Percentiles rank a stretch among this genome's conserved stretches.
Conservation (phyloP, 2,113 vertebrate genomes). For the Microcebus ravelobensis region DNA sequence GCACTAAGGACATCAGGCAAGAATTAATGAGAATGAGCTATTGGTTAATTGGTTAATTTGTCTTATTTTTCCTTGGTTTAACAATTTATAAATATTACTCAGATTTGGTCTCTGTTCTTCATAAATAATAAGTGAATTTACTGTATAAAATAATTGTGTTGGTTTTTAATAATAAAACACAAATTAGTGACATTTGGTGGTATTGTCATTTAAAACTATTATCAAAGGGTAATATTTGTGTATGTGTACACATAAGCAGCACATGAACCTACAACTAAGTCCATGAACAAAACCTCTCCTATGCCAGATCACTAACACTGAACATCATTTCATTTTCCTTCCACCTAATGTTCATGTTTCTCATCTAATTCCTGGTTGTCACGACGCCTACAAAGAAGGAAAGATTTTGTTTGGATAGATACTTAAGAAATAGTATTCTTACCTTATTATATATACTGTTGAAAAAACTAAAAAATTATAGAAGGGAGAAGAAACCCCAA, state of each 20-base stretch:
- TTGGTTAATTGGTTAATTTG: not conserved
- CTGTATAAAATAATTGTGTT: not conserved
- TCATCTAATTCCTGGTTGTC: not conserved
- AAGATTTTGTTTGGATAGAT: not conserved
- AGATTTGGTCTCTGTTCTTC: not conserved
- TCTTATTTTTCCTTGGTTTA: not conserved
- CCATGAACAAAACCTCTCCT: not conserved
- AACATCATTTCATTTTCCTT: not conserved
- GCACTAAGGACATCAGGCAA: not conserved
- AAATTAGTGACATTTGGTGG: not conserved
- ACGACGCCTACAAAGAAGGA: not conserved
- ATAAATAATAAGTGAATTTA: not conserved
- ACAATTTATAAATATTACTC: not conserved
- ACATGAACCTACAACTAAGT: not conserved
- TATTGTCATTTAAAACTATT: not conserved
- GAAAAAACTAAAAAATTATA: not conserved
- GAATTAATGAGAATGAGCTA: not conserved
- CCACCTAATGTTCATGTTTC: not conserved
- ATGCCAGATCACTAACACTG: not conserved
- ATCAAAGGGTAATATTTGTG: not conserved
- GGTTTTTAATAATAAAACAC: not conserved
- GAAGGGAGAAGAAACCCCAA: not conserved
- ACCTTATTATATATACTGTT: not conserved
- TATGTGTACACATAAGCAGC: not conserved
- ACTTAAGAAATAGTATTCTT: not conserved